A percentile compares a stretch with the other conserved stretches of the same genome.
Evolutionary conservation across 2,797 vertebrate genomes (phyloP).

Genomic region (Scleropages formosus): DNA sequence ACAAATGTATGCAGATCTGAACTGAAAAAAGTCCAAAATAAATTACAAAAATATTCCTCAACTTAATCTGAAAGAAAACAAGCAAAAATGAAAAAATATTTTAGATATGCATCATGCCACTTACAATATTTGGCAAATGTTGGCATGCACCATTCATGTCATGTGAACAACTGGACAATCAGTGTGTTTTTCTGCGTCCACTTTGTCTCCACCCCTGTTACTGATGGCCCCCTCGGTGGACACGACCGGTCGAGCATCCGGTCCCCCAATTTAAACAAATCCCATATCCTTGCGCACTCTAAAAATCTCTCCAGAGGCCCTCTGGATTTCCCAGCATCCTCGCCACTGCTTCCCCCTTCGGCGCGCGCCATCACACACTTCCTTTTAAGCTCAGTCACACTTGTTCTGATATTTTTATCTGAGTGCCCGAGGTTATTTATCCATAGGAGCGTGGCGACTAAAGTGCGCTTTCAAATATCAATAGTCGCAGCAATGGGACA

Average conservation of each 20-base stretch:
- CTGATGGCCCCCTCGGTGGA: conserved; percentile 28
- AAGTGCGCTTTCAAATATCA: conserved; percentile 59
- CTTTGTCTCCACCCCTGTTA: conserved; percentile 1
- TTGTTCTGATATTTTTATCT: conserved; percentile 68
- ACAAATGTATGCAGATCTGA: no score
- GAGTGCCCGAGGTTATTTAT: conserved; percentile 69
- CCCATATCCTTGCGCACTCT: conserved; percentile 25
- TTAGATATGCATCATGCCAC: no score
- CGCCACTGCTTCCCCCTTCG: conserved; percentile 43
- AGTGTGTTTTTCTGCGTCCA: no score
- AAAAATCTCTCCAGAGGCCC: conserved; percentile 37
- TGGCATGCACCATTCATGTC: no score
- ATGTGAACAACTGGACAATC: no score
- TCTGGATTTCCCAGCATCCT: conserved; percentile 59
- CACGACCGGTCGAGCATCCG: conserved; percentile 32
- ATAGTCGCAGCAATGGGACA: conserved; percentile 53
- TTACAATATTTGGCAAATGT: no score
- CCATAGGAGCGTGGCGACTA: conserved; percentile 53
- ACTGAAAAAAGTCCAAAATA: no score
- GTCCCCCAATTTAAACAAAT: conserved; percentile 25
- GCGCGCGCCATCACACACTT: conserved; percentile 49
- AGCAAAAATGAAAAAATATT: no score
- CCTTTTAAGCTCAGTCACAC: conserved; percentile 54
- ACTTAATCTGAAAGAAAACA: no score
- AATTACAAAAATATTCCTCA: no score